Evolutionary conservation across 2,797 vertebrate species (phyloP).

Genomic region (Amazona ochrocephala): DNA sequence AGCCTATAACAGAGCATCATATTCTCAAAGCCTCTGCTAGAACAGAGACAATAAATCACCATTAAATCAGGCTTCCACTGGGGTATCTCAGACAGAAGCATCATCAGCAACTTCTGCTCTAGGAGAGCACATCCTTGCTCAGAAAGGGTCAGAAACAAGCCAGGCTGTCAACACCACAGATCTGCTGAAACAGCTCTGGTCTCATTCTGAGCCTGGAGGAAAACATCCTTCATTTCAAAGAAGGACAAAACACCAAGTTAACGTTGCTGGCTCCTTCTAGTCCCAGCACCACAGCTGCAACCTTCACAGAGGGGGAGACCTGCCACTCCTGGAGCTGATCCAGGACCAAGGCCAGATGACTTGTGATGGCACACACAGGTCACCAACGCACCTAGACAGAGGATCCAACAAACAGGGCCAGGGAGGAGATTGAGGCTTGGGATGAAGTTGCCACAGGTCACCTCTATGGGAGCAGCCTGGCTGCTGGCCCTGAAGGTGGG

Average conservation of each 20-base stretch:
- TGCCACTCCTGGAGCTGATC: not conserved
- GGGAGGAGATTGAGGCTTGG: not conserved
- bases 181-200: not conserved
- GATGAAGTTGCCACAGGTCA: not conserved
- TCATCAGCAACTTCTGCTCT: not conserved
- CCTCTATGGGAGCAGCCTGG: not conserved
- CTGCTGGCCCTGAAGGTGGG: not conserved
- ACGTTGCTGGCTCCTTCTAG: not conserved
- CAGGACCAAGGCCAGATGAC: not conserved
- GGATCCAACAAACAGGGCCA: not conserved
- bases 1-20: not conserved
- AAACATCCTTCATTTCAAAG: not conserved
- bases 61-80: not conserved
- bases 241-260: not conserved
- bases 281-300: not conserved
- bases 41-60: not conserved
- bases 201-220: not conserved
- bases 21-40: not conserved
- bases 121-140: not conserved
- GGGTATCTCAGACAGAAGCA: not conserved
- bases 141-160: not conserved
- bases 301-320: not conserved
- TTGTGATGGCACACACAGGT: fast-evolving
- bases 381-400: not conserved
- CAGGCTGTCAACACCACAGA: not conserved